Percentiles rank a stretch among this genome's conserved stretches.
These are phyloP conservation scores for Drosophila pachea DNA, from an alignment of 1,140 invertebrate genomes.

Conservation along the genomic window DNA sequence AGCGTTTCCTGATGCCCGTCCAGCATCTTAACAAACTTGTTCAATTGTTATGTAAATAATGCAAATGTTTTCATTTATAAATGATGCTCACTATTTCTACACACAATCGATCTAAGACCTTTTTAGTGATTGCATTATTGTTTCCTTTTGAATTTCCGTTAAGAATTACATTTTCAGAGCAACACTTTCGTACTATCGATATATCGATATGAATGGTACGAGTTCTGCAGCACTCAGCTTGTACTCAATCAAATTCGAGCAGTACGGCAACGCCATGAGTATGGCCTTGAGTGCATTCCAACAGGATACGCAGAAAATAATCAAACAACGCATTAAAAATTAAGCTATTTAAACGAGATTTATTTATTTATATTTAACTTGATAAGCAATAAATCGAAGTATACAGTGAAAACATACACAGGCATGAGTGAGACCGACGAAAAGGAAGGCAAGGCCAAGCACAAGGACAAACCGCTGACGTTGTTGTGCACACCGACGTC, in stretches of 20 bases:
- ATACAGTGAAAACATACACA: not conserved
- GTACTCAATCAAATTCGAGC: not conserved
- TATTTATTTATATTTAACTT: not conserved
- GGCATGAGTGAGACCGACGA: not conserved
- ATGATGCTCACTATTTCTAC: slow-evolving; percentile 51
- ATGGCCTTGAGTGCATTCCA: not conserved
- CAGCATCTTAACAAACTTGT: slow-evolving; percentile 26
- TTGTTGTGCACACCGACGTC: slow-evolving; percentile 1
- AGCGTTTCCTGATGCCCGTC: slow-evolving; percentile 32
- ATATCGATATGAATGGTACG: not conserved
- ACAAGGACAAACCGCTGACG: not conserved
- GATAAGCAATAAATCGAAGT: not conserved
- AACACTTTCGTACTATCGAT: not conserved
- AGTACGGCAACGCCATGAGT: not conserved
- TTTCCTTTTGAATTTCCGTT: not conserved
- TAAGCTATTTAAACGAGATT: not conserved
- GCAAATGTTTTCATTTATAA: slow-evolving; percentile 40
- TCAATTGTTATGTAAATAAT: slow-evolving; percentile 50
- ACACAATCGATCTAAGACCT: slow-evolving; percentile 3
- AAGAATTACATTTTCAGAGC: not conserved
- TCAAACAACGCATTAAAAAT: not conserved
- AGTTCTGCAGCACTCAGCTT: not conserved
- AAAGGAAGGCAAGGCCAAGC: not conserved
- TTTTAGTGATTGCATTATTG: not conserved
- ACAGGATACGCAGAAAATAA: not conserved